Conservation (phyloP, 2,888 invertebrate genomes). For the Lasioglossum zephyrum region DNA sequence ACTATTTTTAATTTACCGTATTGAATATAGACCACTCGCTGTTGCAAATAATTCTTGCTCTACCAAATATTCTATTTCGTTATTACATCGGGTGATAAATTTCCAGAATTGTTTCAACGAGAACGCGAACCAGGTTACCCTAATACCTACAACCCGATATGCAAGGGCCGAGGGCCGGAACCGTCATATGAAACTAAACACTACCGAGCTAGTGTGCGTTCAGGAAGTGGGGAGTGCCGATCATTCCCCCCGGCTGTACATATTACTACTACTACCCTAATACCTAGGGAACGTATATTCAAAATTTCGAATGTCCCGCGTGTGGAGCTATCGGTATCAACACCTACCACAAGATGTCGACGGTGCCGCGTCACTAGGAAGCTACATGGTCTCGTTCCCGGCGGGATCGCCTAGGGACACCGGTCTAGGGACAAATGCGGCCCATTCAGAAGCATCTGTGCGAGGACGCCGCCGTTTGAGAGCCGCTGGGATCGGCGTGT, state of each 20-base stretch:
- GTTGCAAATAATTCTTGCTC: background rate
- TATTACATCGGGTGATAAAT: background rate
- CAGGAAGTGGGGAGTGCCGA: too few relatives aligned
- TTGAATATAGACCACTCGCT: background rate
- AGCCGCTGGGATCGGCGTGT: slow-evolving; percentile 74
- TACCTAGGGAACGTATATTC: background rate
- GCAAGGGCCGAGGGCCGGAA: too few relatives aligned
- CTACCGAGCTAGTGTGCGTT: too few relatives aligned
- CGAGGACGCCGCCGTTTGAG: slow-evolving; percentile 58
- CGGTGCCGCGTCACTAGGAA: background rate
- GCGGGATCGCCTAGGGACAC: slow-evolving; percentile 16
- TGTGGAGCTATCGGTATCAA: background rate
- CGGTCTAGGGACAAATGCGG: background rate
- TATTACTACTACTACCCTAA: too few relatives aligned
- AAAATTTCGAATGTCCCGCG: background rate
- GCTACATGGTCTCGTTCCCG: background rate
- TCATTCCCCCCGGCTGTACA: too few relatives aligned
- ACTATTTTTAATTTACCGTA: background rate
- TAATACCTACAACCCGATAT: background rate
- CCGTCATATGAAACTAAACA: too few relatives aligned
- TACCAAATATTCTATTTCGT: background rate
- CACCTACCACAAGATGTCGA: background rate
- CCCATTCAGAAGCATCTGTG: slow-evolving; percentile 1
- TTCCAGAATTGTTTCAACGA: background rate
- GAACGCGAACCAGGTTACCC: background rate